Percentiles rank a stretch among this genome's conserved stretches.
Conservation (phyloP, 2,113 vertebrate species). For the Malurus melanocephalus region DNA sequence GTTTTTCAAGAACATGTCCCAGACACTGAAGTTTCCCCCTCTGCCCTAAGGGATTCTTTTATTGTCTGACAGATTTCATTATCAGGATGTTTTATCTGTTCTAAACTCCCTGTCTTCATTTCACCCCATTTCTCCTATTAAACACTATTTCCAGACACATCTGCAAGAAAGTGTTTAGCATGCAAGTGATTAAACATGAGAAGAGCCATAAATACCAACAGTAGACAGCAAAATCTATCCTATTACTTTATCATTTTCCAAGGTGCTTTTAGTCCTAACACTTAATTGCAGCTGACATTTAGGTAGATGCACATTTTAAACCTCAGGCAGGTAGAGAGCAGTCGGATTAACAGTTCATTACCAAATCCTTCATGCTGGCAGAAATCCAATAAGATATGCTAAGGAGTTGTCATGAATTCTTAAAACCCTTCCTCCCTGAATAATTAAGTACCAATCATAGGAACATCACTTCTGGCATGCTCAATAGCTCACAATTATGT, state of each 20-base stretch:
- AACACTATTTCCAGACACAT: not conserved
- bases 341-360: not conserved
- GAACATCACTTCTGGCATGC: not conserved
- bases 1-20: not conserved
- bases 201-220: not conserved
- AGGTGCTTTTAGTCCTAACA: not conserved
- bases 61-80: not conserved
- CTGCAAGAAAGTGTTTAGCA: not conserved
- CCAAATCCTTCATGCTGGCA: conserved; percentile 5
- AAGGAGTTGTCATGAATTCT: conserved; percentile 16
- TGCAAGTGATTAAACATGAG: not conserved
- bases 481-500: not conserved
- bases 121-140: not conserved
- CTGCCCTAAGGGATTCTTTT: not conserved
- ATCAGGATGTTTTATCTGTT: not conserved
- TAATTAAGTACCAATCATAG: not conserved
- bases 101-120: not conserved
- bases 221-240: not conserved
- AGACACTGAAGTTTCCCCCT: not conserved
- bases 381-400: conserved; percentile 9
- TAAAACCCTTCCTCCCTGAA: not conserved
- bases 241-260: not conserved
- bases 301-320: not conserved
- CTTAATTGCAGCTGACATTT: conserved; percentile 38
- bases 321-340: not conserved